Evolutionary conservation across 2,888 invertebrate species (phyloP).

Genomic region (Cryptocephalus moraei): DNA sequence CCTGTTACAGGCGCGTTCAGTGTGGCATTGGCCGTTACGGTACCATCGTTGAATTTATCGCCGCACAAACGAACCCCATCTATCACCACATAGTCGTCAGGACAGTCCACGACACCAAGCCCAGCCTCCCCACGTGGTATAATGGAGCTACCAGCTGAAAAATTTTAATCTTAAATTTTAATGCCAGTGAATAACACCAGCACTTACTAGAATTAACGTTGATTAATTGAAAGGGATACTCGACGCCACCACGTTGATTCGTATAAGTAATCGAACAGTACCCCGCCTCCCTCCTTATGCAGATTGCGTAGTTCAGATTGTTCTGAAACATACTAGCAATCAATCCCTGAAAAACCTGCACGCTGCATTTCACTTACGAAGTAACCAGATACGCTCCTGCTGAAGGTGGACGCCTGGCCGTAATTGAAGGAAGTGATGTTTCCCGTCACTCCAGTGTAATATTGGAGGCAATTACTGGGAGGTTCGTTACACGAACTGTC

Average conservation of each 20-base stretch:
- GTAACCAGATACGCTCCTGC: constrained; percentile 48
- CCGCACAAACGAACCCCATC: constrained; percentile 64
- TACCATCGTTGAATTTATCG: constrained; percentile 62
- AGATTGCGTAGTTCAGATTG: constrained; percentile 68
- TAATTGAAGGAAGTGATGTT: constrained; percentile 64
- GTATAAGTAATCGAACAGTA: constrained; percentile 59
- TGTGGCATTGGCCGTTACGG: constrained; percentile 49
- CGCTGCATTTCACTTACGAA: constrained; percentile 39
- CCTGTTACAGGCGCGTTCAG: constrained; percentile 61
- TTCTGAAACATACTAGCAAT: constrained; percentile 42
- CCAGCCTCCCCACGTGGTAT: constrained; percentile 62
- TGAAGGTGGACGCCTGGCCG: constrained; percentile 45
- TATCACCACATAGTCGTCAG: constrained; percentile 61
- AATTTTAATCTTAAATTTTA: background rate
- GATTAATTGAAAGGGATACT: constrained; percentile 52
- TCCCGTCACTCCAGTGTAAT: constrained; percentile 48
- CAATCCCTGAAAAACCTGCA: background rate
- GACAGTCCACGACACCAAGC: constrained; percentile 64
- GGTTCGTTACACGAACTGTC: constrained; percentile 30
- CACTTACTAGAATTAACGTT: constrained; percentile 56
- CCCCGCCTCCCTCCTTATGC: constrained; percentile 50
- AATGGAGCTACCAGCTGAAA: constrained; percentile 50
- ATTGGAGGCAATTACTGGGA: constrained; percentile 51
- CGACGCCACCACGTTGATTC: constrained; percentile 41
- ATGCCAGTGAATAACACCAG: no score